phyloP scores from a whole-genome alignment of 2,113 vertebrate genomes.

The Zootoca vivipara region DNA sequence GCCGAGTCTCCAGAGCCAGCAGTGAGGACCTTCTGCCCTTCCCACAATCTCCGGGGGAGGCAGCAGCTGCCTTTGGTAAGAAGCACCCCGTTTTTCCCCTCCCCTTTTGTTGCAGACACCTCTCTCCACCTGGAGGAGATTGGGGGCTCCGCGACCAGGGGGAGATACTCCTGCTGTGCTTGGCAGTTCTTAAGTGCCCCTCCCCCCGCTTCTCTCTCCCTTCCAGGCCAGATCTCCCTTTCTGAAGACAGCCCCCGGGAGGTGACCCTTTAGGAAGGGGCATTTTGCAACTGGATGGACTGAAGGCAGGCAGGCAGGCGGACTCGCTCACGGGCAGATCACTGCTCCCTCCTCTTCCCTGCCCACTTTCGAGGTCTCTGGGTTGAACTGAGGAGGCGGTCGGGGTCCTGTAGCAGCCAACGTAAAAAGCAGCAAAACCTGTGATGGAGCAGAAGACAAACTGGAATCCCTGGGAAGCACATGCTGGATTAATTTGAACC shows the following conservation, averaged over 20 bases:
- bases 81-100: too few relatives aligned
- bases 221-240: conserved; percentile 36
- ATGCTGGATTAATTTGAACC: neutral
- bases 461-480: neutral
- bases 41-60: neutral
- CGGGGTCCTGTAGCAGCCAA: fast-evolving
- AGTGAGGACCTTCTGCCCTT: neutral
- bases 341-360: neutral
- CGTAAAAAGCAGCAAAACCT: neutral
- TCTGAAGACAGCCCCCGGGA: conserved; percentile 25
- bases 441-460: neutral
- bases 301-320: neutral
- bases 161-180: neutral
- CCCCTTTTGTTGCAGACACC: neutral
- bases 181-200: neutral
- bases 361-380: neutral
- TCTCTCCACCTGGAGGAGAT: too few relatives aligned
- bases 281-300: too few relatives aligned
- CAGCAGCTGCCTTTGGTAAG: neutral
- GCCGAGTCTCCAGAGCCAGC: neutral
- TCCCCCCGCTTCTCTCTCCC: neutral
- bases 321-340: neutral
- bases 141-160: too few relatives aligned
- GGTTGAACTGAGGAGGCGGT: neutral
- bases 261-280: neutral